Base-by-base conservation (phyloP, 2,888 invertebrate species). In the Eurois occulta region DNA sequence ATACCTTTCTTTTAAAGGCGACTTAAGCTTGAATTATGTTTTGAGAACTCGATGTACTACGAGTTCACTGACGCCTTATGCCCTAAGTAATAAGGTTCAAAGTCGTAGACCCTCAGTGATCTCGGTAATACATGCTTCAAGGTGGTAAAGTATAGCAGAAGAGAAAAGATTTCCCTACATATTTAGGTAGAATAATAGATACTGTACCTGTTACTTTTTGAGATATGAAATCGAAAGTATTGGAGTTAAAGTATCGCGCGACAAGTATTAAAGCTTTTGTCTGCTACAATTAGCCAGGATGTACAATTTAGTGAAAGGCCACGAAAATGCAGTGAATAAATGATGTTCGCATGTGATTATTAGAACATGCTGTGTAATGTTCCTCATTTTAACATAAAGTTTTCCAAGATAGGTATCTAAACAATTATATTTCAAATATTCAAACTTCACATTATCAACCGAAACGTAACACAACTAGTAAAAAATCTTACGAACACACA, bases 391-490 rank as follows among this genome's bases (percentile, higher is more conserved):
- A 80, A 72, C 55, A 60, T 58, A 72, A 70, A 48, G 2, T 35
- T 55, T 43, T 32, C 21, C 28, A 70, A 79, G 28, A 24, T 38
- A 78, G 24, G 24, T 79, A 69, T 38, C 18, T 35, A 62, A 55
- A 74, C 13, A 77, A 80, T 65, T 48, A 46, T 74, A 72, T 55
- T 80, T 71, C 32, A 67, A 85, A 80, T 38, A 84, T 76, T 68
- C 28, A 81, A 87, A 86, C 83, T 87, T 87, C 81, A 86, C 72
- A 80, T 78, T 72, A 76, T 74, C 68, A 72, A 85, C 41, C 24
- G 65, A 86, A 86, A 89, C 85, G 68, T 81, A 86, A 85, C 79
- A 64, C 70, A 87, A 81, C 77, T 64, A 77, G 77, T 81, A 71
- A 83, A 81, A 81, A 83, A 69, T n/a, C 70, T 73, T 69, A 82